A percentile compares a stretch with the other conserved stretches of the same genome.
These are phyloP conservation scores for Sarcophaga caerulescens DNA, from an alignment of 2,888 invertebrate genomes.

Conservation along the genomic window DNA sequence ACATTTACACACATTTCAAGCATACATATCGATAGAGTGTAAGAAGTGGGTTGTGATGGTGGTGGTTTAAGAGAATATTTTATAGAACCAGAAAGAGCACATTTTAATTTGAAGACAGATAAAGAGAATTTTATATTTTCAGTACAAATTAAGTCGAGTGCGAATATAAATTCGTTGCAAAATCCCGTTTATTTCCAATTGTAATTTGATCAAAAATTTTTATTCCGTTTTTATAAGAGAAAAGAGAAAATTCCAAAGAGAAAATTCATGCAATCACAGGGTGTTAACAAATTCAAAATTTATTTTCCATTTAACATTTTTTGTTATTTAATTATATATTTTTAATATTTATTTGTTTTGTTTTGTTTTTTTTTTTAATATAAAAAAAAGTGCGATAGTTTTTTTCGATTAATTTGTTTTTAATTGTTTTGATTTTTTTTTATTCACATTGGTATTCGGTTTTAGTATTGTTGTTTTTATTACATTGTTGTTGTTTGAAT, in stretches of 20 bases:
- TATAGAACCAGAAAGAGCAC: constrained; percentile 12
- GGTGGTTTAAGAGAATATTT: constrained; percentile 58
- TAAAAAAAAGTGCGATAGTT: not conserved
- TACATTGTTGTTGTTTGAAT: constrained; percentile 66
- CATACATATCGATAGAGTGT: constrained; percentile 24
- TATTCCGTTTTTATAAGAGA: constrained; percentile 13
- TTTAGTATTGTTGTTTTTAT: constrained; percentile 43
- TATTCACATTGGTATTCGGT: constrained; percentile 25
- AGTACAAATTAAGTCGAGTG: not conserved
- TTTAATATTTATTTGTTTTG: constrained; percentile 12
- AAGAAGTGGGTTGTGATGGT: constrained; percentile 11
- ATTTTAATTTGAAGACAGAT: not conserved
- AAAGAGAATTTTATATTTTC: constrained; percentile 42
- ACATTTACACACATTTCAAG: constrained; percentile 45
- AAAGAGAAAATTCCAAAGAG: constrained; percentile 38
- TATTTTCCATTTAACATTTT: not conserved
- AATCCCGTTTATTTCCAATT: constrained; percentile 14
- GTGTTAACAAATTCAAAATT: constrained; percentile 32
- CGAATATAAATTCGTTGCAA: constrained; percentile 27
- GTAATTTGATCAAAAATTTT: constrained; percentile 46
- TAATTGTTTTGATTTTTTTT: constrained; percentile 23
- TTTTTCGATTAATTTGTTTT: not conserved
- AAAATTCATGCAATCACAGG: constrained; percentile 41
- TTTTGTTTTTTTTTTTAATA: not conserved
- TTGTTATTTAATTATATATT: not conserved